phyloP scores from a whole-genome alignment of 1,140 invertebrate genomes.

The Oreohelix idahoensis region DNA sequence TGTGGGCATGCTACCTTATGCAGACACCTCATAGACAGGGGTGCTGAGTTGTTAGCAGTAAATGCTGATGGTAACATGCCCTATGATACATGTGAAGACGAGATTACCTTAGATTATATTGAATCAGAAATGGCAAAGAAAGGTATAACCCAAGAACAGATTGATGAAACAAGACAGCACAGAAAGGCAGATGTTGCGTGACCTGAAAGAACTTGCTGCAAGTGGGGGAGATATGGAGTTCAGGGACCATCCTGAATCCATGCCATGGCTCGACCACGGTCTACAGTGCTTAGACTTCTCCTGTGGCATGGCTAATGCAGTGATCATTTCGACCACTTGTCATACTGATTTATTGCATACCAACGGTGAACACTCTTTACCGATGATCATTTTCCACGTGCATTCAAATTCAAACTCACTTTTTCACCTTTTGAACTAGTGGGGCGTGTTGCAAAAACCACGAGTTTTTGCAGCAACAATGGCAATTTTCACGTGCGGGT shows the following conservation, averaged over 20 bases:
- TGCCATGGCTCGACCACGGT: too few relatives aligned
- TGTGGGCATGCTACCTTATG: constrained; percentile 95
- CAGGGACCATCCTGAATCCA: constrained; percentile 88
- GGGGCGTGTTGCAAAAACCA: too few relatives aligned
- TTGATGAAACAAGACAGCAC: constrained; percentile 94
- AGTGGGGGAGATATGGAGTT: constrained; percentile 86
- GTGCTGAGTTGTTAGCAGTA: constrained; percentile 96
- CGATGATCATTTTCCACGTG: too few relatives aligned
- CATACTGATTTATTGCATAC: too few relatives aligned
- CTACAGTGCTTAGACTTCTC: too few relatives aligned
- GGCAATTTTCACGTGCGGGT: too few relatives aligned
- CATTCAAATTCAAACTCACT: too few relatives aligned
- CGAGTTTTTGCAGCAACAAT: too few relatives aligned
- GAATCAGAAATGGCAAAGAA: constrained; percentile 98
- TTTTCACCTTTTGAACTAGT: too few relatives aligned
- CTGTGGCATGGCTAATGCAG: too few relatives aligned
- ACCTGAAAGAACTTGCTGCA: constrained; percentile 83
- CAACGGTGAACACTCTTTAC: too few relatives aligned
- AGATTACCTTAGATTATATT: constrained; percentile 95
- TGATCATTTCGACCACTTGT: too few relatives aligned
- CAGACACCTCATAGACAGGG: constrained; percentile 83
- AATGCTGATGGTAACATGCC: constrained; percentile 99
- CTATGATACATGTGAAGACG: constrained; percentile 99
- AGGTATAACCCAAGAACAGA: constrained; percentile 83
- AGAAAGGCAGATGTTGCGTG: constrained; percentile 92